These are phyloP conservation scores for Leptinotarsa rubiginosa DNA, from an alignment of 2,888 invertebrate genomes.

Conservation along the genomic window DNA sequence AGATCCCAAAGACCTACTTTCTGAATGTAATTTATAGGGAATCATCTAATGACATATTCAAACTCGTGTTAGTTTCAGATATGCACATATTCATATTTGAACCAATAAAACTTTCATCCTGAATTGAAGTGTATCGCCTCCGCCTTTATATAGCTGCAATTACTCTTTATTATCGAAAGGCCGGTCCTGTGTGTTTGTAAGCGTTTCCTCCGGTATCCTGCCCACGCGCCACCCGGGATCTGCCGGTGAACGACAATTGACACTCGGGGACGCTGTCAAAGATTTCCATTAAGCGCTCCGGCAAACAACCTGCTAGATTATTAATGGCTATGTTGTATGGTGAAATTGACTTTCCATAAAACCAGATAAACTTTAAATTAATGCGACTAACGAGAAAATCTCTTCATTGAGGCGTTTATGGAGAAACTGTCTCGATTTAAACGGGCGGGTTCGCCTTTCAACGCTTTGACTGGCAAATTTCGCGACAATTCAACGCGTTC, in stretches of 20 bases:
- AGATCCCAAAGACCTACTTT: no score
- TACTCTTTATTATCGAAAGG: constrained; percentile 12
- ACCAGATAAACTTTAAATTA: constrained; percentile 54
- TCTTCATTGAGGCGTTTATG: constrained; percentile 37
- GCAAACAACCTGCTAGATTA: constrained; percentile 60
- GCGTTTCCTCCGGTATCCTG: constrained; percentile 26
- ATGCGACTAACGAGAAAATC: constrained; percentile 47
- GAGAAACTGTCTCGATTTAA: constrained; percentile 30
- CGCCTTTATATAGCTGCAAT: not conserved
- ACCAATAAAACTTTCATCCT: no score
- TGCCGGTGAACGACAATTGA: constrained; percentile 55
- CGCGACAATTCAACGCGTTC: constrained; percentile 33
- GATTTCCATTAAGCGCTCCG: constrained; percentile 62
- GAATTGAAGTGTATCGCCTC: not conserved
- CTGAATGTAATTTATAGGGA: no score
- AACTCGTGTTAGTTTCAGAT: no score
- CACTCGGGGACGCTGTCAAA: constrained; percentile 57
- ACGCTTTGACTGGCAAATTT: constrained; percentile 39
- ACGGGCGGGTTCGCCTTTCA: constrained; percentile 29
- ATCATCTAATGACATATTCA: no score
- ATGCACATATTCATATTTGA: no score
- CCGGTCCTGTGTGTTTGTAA: constrained; percentile 15
- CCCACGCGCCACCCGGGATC: constrained; percentile 12
- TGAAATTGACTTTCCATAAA: constrained; percentile 59
- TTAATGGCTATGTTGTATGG: constrained; percentile 60